These are phyloP conservation scores for Tachina grossa DNA, from an alignment of 2,888 invertebrate genomes.

Conservation along the genomic window DNA sequence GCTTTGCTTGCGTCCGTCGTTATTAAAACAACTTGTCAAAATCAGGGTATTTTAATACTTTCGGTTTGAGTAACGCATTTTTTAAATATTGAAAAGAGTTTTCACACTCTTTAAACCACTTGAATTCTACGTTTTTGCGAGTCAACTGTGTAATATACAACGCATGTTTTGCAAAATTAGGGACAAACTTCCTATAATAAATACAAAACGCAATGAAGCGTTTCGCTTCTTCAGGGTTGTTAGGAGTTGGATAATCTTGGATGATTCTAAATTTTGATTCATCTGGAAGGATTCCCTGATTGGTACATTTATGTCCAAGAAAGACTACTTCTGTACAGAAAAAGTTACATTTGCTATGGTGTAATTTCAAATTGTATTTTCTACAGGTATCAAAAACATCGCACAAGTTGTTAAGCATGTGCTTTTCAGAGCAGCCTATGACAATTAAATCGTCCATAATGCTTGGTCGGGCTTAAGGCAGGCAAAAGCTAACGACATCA, in stretches of 20 bases:
- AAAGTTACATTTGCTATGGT: neutral
- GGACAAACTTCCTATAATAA: neutral
- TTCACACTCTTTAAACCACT: slow-evolving; percentile 43
- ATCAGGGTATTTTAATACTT: slow-evolving; percentile 66
- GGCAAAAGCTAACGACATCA: slow-evolving; percentile 27
- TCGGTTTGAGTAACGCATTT: slow-evolving; percentile 24
- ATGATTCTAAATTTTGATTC: slow-evolving; percentile 2
- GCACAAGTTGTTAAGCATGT: neutral
- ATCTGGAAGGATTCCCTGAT: slow-evolving; percentile 10
- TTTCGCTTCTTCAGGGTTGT: neutral
- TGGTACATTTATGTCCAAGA: slow-evolving; percentile 18
- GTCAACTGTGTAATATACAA: neutral
- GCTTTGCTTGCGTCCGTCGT: slow-evolving; percentile 69
- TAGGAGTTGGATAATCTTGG: neutral
- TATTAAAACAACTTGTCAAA: slow-evolving; percentile 58
- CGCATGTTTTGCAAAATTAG: neutral
- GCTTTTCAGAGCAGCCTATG: neutral
- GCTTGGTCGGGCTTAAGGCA: neutral
- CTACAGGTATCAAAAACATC: slow-evolving; percentile 7
- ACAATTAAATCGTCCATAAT: slow-evolving; percentile 32
- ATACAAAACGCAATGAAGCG: neutral
- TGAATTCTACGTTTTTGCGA: neutral
- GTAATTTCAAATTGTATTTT: slow-evolving; percentile 16
- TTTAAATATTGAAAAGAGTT: slow-evolving; percentile 54
- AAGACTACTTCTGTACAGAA: slow-evolving; percentile 6